Base-by-base conservation (phyloP, 23 tunicate genomes). In the Botrylloides violaceus region DNA sequence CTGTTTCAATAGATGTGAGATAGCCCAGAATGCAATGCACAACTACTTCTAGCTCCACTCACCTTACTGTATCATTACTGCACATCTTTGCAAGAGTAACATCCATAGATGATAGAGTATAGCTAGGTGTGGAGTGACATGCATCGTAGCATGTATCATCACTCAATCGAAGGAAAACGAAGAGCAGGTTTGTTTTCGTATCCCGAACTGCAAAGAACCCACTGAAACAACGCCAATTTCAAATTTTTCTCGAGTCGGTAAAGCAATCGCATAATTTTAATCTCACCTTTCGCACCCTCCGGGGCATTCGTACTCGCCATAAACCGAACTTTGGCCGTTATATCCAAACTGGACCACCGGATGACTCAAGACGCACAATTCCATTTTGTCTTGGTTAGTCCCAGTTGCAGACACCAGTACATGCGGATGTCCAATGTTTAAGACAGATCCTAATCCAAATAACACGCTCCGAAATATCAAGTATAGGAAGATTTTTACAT, bases 131-230 rank as follows among this genome's bases (percentile, higher is more conserved):
- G 21, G 37, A 31, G 0, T 32, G 19, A 43, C 74, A 68, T 24
- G 36, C 74, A 24, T 68, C 74, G 1, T 43, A 9, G n/a, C 74
- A 68, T 43, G 74, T 26, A 31, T 37, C 74, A 9, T 39, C 37
- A 19, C 37, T 56, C 37, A 43, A 15, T 43, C 15, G 53, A 9
- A 27, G 22, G 22, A 68, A 21, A 0, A 68, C 37, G 12, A 68
- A 23, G 4, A 68, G 57, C 18, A 68, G 28, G 37, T 68, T 68
- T 23, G 74, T 68, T 19, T 68, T 43, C 26, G 36, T 43, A 22
- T 35, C 12, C 26, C 37, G 29, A 68, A 43, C 37, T 15, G 74
- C 43, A 18, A 4, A 21, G 37, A 37, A 68, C 25, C 26, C 1
- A 55, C 74, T 68, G 57, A 0, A 37, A 64, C 9, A 31, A 64